Evolutionary conservation across 2,113 vertebrate genomes (phyloP).

Genomic region (Lagopus muta): DNA sequence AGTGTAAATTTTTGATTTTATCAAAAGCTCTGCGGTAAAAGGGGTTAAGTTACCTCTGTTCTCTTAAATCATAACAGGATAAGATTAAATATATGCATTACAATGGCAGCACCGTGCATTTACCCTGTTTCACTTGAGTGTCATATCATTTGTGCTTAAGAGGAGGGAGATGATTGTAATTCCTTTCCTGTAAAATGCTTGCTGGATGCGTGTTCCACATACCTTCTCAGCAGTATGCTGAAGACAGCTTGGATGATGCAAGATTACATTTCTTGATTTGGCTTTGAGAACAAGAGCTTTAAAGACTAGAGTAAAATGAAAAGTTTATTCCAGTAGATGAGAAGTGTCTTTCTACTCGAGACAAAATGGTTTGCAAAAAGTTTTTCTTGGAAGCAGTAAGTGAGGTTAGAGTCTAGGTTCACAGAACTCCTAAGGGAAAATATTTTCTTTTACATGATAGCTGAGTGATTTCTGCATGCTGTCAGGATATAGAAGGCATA

Average conservation of each 20-base stretch:
- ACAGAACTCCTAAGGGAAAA: not conserved
- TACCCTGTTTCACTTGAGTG: not conserved
- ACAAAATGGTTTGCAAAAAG: not conserved
- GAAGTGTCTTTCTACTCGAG: not conserved
- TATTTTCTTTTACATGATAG: not conserved
- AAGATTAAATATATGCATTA: not conserved
- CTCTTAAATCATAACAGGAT: not conserved
- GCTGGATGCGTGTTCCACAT: not conserved
- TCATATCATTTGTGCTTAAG: not conserved
- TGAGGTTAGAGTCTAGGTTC: not conserved
- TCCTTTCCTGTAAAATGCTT: not conserved
- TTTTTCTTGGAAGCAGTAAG: not conserved
- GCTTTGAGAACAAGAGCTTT: not conserved
- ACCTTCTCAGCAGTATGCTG: not conserved
- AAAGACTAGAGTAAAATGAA: not conserved
- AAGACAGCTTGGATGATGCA: not conserved
- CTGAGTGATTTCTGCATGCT: fast-evolving
- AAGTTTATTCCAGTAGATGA: not conserved
- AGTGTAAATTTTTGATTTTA: not conserved
- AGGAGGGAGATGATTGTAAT: not conserved
- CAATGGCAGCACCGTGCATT: not conserved
- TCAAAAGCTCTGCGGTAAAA: not conserved
- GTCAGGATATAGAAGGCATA: not conserved
- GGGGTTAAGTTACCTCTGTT: not conserved
- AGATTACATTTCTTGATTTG: not conserved